Base-by-base conservation (phyloP, 2,113 vertebrate species). In the Chelonoidis abingdonii region DNA sequence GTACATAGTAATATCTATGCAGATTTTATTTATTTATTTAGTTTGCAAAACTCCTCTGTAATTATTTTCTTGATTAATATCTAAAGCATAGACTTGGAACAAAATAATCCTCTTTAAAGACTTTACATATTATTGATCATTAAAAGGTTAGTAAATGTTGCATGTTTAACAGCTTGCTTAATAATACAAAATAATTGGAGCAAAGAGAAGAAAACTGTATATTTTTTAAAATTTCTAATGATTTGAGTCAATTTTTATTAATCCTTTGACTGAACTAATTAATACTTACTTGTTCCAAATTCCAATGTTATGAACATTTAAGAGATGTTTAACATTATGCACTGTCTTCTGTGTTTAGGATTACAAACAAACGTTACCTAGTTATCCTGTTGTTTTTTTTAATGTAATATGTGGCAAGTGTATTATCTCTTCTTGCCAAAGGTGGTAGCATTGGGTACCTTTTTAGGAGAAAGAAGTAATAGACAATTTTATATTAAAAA, bases 21-120 rank as follows among this genome's bases (percentile, higher is more conserved):
- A 97, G 95, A 88, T 94, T 97, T 97, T 96, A 87, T 94, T 98
- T 95, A 31, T 62, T 62, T 62, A 62, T 14, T 62, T 50, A 50
- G 50, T 50, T 85, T 93, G 93, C 96, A 98, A 95, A 97, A 95
- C 97, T 97, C 97, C 92, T 95, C 91, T 97, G 88, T 98, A 97
- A 98, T 98, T 98, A 97, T 97, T 97, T 98, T 98, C 97, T 97
- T 97, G 97, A 98, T 98, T 98, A 97, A 94, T 97, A 96, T 97
- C 95, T 93, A 96, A 95, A 96, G 92, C 92, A 92, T 76, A 97
- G 95, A 92, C 54, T 59, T 97, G 96, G 91, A 95, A 97, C 95
- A 95, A 95, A 93, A 95, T 50, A 94, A 65, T 65, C 93, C 54
- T 87, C 92, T 96, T 93, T 97, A 98, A 97, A 91, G 96, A 92